These are phyloP conservation scores for Erythrocebus patas DNA, from an alignment of 2,113 vertebrate genomes.

Conservation along the genomic window DNA sequence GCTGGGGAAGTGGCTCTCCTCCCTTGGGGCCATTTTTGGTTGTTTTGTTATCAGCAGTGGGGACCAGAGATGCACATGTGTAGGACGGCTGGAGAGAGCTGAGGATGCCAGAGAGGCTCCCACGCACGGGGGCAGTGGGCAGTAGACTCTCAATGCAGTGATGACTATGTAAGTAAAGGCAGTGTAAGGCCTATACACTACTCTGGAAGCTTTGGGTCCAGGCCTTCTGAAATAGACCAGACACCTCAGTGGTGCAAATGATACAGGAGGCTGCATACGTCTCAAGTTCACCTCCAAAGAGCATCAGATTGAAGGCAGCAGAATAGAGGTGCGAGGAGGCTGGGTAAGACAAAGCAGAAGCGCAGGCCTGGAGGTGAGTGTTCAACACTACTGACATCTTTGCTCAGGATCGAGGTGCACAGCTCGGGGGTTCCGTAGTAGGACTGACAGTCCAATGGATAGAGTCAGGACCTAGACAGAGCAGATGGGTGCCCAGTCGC, in stretches of 20 bases:
- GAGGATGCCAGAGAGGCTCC: not conserved
- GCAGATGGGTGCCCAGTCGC: not conserved
- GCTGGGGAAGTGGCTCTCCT: not conserved
- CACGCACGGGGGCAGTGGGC: not conserved
- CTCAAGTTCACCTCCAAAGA: not conserved
- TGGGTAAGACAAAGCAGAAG: not conserved
- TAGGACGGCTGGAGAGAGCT: not conserved
- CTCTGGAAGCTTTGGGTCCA: not conserved
- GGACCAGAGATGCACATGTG: not conserved
- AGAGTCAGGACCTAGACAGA: not conserved
- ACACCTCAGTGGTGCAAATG: not conserved
- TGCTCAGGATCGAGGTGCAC: not conserved
- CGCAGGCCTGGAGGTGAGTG: too few species aligned
- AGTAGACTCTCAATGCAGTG: too few species aligned
- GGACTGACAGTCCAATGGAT: not conserved
- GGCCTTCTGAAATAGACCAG: not conserved
- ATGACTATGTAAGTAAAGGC: too few species aligned
- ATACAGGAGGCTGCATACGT: accelerated
- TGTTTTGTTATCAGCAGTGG: not conserved
- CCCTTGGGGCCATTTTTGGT: not conserved
- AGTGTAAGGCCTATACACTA: not conserved
- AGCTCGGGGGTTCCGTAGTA: not conserved
- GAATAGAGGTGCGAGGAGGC: not conserved
- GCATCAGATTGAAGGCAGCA: not conserved
- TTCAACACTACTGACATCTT: not conserved